Evolutionary conservation across 2,113 vertebrate genomes (phyloP).

Genomic region (Amphilophus citrinellus): DNA sequence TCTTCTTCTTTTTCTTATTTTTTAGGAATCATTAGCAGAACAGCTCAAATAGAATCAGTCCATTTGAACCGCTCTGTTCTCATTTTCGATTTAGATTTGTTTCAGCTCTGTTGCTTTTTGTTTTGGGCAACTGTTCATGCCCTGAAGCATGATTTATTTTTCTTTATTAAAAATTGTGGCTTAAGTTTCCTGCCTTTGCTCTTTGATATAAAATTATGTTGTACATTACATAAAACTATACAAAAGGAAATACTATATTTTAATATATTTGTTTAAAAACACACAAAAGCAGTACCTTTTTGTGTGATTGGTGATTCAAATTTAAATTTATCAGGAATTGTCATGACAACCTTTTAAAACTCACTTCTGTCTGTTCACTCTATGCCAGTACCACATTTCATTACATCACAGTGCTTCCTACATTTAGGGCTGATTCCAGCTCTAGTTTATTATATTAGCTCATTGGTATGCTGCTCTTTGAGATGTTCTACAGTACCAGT

Average conservation of each 20-base stretch:
- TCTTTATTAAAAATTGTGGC: background rate
- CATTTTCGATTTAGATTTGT: background rate
- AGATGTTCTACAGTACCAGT: background rate
- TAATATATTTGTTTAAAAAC: background rate
- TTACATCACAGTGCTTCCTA: background rate
- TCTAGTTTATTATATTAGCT: background rate
- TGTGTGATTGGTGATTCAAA: constrained; percentile 3
- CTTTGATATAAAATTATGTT: background rate
- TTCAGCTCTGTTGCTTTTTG: background rate
- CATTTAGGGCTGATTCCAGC: background rate
- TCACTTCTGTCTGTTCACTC: background rate
- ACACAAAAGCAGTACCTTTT: background rate
- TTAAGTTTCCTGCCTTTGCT: background rate
- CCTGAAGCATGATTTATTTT: background rate
- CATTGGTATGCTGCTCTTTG: background rate
- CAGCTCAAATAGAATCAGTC: background rate
- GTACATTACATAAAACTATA: background rate
- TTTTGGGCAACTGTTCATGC: background rate
- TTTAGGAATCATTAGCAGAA: background rate
- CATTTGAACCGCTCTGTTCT: background rate
- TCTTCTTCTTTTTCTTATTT: background rate
- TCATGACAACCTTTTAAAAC: constrained; percentile 17
- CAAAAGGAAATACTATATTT: background rate
- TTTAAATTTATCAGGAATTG: background rate
- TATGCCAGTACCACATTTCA: background rate